phyloP scores from a whole-genome alignment of 2,888 invertebrate species.

The Andrena trimmerana region DNA sequence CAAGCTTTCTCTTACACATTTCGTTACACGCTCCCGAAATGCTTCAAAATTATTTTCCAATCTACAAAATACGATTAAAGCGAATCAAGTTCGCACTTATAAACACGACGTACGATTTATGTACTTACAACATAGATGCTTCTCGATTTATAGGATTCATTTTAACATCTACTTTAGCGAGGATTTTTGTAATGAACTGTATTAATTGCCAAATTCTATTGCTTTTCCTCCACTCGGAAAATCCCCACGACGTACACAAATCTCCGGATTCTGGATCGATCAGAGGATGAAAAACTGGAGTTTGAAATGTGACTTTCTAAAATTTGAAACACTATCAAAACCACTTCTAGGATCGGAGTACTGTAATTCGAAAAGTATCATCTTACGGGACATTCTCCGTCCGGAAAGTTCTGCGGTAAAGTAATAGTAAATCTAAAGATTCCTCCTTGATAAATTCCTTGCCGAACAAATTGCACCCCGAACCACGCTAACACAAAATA shows the following conservation, averaged over 20 bases:
- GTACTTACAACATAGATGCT: constrained; percentile 89
- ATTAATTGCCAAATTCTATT: constrained; percentile 93
- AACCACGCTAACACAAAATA: constrained; percentile 91
- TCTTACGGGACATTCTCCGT: constrained; percentile 93
- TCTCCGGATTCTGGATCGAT: constrained; percentile 92
- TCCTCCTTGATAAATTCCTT: constrained; percentile 95
- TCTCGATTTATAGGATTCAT: constrained; percentile 89
- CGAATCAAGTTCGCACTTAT: background rate
- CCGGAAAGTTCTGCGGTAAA: constrained; percentile 95
- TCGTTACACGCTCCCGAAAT: constrained; percentile 90
- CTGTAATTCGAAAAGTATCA: constrained; percentile 15
- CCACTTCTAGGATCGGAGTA: background rate
- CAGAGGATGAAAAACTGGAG: constrained; percentile 94
- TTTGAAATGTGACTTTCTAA: constrained; percentile 93
- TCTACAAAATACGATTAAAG: constrained; percentile 85
- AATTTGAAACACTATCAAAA: constrained; percentile 71
- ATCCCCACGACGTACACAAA: constrained; percentile 91
- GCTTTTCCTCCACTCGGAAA: constrained; percentile 94
- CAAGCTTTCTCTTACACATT: constrained; percentile 90
- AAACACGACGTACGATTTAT: background rate
- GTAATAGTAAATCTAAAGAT: constrained; percentile 95
- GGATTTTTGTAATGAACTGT: constrained; percentile 93
- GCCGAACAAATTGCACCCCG: constrained; percentile 95
- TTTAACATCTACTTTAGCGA: constrained; percentile 92
- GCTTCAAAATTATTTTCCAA: constrained; percentile 90